A percentile compares a stretch with the other conserved stretches of the same genome.
phyloP scores from a whole-genome alignment of 2,113 vertebrate genomes.

The Orycteropus afer region DNA sequence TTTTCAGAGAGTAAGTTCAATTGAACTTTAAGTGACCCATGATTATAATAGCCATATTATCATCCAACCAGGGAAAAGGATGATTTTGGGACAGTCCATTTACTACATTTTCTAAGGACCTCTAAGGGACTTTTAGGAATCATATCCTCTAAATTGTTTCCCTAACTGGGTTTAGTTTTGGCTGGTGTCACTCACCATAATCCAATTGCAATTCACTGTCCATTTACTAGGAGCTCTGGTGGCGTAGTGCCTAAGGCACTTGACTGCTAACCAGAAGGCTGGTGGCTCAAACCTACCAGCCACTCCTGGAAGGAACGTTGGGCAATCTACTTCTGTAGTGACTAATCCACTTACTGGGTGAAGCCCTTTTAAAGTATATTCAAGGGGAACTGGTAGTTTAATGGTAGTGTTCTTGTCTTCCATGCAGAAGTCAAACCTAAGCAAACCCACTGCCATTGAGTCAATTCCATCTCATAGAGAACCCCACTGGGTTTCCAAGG shows the following conservation, averaged over 20 bases:
- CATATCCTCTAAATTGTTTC: constrained; percentile 12
- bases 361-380: neutral
- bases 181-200: neutral
- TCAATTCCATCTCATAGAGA: too few species aligned
- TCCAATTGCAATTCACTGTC: neutral
- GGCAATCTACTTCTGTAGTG: too few species aligned
- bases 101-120: constrained; percentile 16
- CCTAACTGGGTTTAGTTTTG: neutral
- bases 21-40: constrained; percentile 75
- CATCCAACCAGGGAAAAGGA: constrained; percentile 29
- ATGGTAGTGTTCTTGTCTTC: neutral
- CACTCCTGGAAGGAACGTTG: too few species aligned
- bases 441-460: too few species aligned
- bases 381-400: neutral
- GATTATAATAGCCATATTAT: constrained; percentile 77
- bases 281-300: too few species aligned
- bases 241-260: too few species aligned
- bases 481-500: too few species aligned
- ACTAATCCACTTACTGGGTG: neutral
- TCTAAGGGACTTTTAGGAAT: constrained; percentile 48
- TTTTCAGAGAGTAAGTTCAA: constrained; percentile 50
- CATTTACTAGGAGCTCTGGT: too few species aligned
- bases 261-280: too few species aligned
- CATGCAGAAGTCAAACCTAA: too few species aligned
- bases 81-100: constrained; percentile 48